Evolutionary conservation across 2,888 invertebrate species (phyloP).

Genomic region (Anthophora plumipes): DNA sequence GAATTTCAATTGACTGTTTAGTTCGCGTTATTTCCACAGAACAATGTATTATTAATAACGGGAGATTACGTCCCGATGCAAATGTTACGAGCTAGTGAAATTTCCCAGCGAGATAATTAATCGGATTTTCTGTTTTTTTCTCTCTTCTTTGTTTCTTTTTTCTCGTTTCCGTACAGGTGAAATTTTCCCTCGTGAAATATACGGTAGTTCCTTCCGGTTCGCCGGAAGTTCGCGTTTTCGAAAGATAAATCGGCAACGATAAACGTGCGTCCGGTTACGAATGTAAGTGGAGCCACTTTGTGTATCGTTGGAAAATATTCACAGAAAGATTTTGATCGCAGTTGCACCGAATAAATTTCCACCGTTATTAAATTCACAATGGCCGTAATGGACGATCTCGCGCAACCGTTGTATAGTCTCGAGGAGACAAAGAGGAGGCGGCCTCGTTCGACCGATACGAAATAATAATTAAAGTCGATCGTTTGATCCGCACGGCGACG

Average conservation of each 20-base stretch:
- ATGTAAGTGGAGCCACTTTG: conserved; percentile 14
- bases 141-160: no score
- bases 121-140: no score
- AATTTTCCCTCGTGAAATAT: no score
- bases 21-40: neutral
- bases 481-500: conserved; percentile 65
- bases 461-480: conserved; percentile 67
- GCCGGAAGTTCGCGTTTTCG: neutral
- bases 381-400: conserved; percentile 47
- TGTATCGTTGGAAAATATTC: neutral
- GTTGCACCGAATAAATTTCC: neutral
- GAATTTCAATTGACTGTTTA: conserved; percentile 27
- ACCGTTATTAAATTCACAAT: neutral
- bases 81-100: neutral
- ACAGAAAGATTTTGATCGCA: conserved; percentile 5
- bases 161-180: no score
- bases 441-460: conserved; percentile 56
- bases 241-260: conserved; percentile 34
- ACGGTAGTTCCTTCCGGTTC: neutral
- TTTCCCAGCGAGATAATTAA: conserved; percentile 18
- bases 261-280: conserved; percentile 15
- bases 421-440: neutral
- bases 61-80: neutral
- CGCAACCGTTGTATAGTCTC: neutral
- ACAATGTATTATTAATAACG: neutral